Evolutionary conservation across 2,113 vertebrate species (phyloP), one percentile per base, ranked within the genome.

Genomic region (Atlantisia rogersi): DNA sequence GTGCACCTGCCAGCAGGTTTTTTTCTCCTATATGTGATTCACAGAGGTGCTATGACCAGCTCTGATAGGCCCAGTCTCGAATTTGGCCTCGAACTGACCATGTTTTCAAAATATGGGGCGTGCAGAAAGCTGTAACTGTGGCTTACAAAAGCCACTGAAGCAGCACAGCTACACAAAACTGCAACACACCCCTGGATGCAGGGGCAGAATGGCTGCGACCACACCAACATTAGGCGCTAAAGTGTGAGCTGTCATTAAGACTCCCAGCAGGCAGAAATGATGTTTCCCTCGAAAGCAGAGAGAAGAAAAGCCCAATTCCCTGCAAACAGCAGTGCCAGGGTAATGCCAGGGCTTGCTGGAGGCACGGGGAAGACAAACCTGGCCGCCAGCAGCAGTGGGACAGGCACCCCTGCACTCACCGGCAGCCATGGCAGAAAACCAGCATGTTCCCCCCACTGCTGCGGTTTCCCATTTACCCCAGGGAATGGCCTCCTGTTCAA

Each of bases 171-270:
- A n/a, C n/a, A n/a, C n/a, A n/a, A n/a, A 35, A 35, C 35, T 35
- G 35, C 35, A 35, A 35, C 35, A 35, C 35, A 35, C 16, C 50
- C 2, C 0, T 5, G 65, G 26, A 53, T 28, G 42, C 4, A 2
- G 32, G 14, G 16, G 64, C 42, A 70, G 37, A 52, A 26, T 0
- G 6, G 37, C 35, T 64, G 16, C 28, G 15, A 10, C 1, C 1
- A 13, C 28, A 9, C 11, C 0, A 0, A 46, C 42, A 50, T n/a
- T 19, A 26, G 0, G 2, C 39, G 37, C 39, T 52, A 53, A 71
- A 64, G 7, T 9, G 14, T 4, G 40, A 46, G 32, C 32, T 52
- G 3, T 18, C 20, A 2, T 37, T 44, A 32, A 8, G 40, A 22
- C 14, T 37, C 64, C 28, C 52, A 52, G 24, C 37, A 10, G 15